Evolutionary conservation across 2,888 invertebrate species (phyloP).

Genomic region (Oligia latruncula): DNA sequence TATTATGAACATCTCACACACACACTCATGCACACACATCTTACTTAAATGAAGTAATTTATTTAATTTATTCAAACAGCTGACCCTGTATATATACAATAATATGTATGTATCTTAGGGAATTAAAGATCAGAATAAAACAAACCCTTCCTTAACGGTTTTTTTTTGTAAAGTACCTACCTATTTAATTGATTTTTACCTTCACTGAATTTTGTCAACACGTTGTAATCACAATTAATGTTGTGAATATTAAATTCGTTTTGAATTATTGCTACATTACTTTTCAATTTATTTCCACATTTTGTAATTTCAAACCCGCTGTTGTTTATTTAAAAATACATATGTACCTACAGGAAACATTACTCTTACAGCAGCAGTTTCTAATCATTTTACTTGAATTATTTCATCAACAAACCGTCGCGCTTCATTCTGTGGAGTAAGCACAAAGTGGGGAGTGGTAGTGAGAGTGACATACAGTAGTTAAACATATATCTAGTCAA

Average conservation of each 20-base stretch:
- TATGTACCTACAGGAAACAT: constrained; percentile 1
- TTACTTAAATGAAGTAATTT: not conserved
- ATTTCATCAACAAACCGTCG: not conserved
- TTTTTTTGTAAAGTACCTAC: not conserved
- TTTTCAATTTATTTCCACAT: constrained; percentile 37
- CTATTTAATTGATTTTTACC: not conserved
- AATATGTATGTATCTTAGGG: not conserved
- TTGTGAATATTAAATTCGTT: constrained; percentile 8
- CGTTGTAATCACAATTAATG: not conserved
- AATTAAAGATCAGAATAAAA: not conserved
- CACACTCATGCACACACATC: not conserved
- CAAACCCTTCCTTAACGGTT: not conserved
- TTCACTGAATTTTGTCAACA: constrained; percentile 7
- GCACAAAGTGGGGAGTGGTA: not conserved
- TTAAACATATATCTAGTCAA: constrained; percentile 15
- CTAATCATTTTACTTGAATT: not conserved
- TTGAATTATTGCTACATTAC: constrained; percentile 9
- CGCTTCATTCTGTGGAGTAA: not conserved
- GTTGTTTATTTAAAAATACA: constrained; percentile 28
- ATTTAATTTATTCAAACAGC: constrained; percentile 10
- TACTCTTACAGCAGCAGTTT: not conserved
- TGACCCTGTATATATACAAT: not conserved
- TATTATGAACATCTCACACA: not conserved
- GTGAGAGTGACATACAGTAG: constrained; percentile 11
- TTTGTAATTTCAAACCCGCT: constrained; percentile 22